phyloP scores from a whole-genome alignment of 92 coral and sea anemone genomes.

The Palythoa grandis region DNA sequence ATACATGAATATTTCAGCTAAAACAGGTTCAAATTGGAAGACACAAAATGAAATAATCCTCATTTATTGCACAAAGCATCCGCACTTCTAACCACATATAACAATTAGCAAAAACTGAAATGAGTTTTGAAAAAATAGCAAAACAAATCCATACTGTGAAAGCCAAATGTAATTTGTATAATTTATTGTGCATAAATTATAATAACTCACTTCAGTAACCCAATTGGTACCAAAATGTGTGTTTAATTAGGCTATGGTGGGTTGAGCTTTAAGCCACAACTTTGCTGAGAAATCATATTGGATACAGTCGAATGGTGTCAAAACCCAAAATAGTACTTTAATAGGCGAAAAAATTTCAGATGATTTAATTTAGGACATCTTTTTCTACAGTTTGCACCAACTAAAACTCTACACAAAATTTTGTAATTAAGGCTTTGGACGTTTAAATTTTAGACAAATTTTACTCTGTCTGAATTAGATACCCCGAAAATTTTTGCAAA shows the following conservation, averaged over 20 bases:
- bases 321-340: background rate
- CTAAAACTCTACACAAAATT: too few relatives aligned
- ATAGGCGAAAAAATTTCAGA: too few relatives aligned
- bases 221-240: conserved; percentile 14
- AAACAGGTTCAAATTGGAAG: conserved; percentile 37
- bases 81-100: background rate
- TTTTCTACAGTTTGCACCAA: too few relatives aligned
- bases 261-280: conserved; percentile 13
- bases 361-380: too few relatives aligned
- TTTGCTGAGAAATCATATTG: conserved; percentile 20
- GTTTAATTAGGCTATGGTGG: conserved; percentile 22
- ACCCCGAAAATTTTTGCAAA: too few relatives aligned
- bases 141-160: conserved; percentile 20
- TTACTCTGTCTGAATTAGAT: too few relatives aligned
- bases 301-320: background rate
- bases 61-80: conserved; percentile 24
- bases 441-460: too few relatives aligned
- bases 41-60: conserved; percentile 18
- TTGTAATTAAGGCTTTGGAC: too few relatives aligned
- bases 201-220: background rate
- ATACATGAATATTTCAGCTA: conserved; percentile 29
- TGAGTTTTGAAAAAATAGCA: conserved; percentile 21
- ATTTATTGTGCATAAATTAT: conserved; percentile 17
- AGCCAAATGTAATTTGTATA: conserved; percentile 29
- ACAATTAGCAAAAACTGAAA: conserved; percentile 26